Base-by-base conservation (phyloP, 2,888 invertebrate species). In the Eupeodes latifasciatus region DNA sequence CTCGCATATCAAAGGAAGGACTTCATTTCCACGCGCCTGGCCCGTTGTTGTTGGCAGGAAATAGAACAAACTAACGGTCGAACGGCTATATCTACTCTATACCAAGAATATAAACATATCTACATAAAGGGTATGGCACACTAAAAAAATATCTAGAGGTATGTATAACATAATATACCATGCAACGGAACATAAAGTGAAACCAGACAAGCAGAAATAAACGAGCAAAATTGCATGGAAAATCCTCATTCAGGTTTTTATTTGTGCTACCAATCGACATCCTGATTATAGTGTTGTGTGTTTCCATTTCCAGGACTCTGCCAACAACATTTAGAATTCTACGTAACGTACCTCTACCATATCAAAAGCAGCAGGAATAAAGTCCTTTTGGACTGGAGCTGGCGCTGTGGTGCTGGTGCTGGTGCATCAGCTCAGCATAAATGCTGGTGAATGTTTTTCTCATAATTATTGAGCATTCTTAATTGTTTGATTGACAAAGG, bases 191-290 rank as follows among this genome's bases (percentile, higher is more conserved):
- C 76, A 66, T 66, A 14, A 72, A 71, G 67, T 61, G 47, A 69
- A 78, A 53, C 76, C 77, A 67, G 83, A 83, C 71, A 72, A 72
- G 67, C 69, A 71, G 59, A 34, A 75, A 44, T 71, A 64, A 78
- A 69, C 36, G 49, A 49, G 49, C 51, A 80, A 80, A 83, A 83
- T 80, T 87, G 86, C 83, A 83, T 76, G 83, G 61, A 83, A 81
- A 79, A 75, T 57, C 64, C 82, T 71, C 71, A 75, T 40, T 78
- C 75, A 44, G 59, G n/a, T 61, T 78, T 80, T 72, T 84, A 77
- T 87, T 84, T 76, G 57, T 34, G 19, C 79, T 79, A 53, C 49
- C 79, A 83, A 79, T 80, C 69, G 76, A 47, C 81, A 55, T 69
- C 61, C 16, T 64, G 72, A 47, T 72, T 10, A 77, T n/a, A 16